A percentile compares a stretch with the other conserved stretches of the same genome.
Conservation (phyloP, 2,888 invertebrate species). For the Ganaspis brasiliensis region DNA sequence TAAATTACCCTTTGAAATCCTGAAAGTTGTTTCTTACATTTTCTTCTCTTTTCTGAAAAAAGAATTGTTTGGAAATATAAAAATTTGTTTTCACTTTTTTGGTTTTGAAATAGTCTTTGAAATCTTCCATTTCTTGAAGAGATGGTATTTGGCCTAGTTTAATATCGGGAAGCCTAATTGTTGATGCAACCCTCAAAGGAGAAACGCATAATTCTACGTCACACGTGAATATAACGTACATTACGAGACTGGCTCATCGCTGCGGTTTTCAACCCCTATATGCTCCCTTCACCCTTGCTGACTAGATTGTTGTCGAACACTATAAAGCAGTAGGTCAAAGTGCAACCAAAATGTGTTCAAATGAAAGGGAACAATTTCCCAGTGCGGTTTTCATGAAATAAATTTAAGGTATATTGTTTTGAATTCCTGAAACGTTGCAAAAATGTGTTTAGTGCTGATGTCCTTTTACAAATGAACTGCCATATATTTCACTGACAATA, state of each 20-base stretch:
- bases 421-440: slow-evolving; percentile 14
- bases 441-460: not conserved
- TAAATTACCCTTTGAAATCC: too few species aligned
- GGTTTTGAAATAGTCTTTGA: too few species aligned
- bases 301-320: slow-evolving; percentile 7
- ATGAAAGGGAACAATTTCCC: slow-evolving; percentile 15
- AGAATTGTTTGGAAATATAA: too few species aligned
- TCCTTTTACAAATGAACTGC: too few species aligned
- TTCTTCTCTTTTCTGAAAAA: too few species aligned
- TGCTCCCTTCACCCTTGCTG: not conserved
- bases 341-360: slow-evolving; percentile 10
- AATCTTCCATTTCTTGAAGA: too few species aligned
- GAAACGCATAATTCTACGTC: not conserved
- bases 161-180: not conserved
- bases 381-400: not conserved
- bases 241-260: not conserved
- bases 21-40: too few species aligned
- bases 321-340: slow-evolving; percentile 7
- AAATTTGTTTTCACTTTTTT: too few species aligned
- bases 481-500: too few species aligned
- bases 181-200: not conserved
- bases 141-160: too few species aligned
- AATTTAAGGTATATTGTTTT: not conserved
- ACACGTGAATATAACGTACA: slow-evolving; percentile 10
- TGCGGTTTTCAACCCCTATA: slow-evolving; percentile 1